phyloP scores from a whole-genome alignment of 2,113 vertebrate genomes.

The cattle (Bos taurus) region DNA sequence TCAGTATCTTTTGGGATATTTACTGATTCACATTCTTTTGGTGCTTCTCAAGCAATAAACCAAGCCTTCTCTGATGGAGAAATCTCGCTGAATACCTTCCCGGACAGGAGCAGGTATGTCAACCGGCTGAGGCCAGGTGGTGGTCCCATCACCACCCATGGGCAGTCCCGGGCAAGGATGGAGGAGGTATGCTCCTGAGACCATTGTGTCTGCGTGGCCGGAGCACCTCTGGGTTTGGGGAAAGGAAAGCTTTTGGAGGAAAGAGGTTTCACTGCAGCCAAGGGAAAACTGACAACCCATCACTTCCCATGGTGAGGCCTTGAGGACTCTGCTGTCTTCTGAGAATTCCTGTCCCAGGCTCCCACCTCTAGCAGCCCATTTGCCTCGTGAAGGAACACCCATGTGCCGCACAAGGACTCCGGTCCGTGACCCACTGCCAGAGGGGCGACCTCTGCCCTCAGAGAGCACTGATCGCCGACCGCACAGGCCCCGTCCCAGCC shows the following conservation, averaged over 20 bases:
- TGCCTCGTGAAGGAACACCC: neutral
- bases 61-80: neutral
- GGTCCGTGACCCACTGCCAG: accelerated
- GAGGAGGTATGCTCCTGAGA: neutral
- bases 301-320: accelerated
- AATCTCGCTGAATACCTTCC: accelerated
- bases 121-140: neutral
- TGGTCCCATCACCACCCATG: accelerated
- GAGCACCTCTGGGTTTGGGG: neutral
- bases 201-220: accelerated
- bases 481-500: accelerated
- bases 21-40: neutral
- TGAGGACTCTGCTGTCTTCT: neutral
- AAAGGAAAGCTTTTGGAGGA: neutral
- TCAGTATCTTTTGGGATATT: neutral
- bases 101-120: neutral
- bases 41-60: neutral
- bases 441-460: neutral
- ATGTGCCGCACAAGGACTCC: accelerated
- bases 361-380: neutral
- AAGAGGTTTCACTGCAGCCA: too few relatives aligned
- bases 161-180: accelerated
- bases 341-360: neutral
- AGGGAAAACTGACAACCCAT: accelerated
- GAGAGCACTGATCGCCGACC: accelerated